Percentiles rank a stretch among this genome's conserved stretches.
Conservation (phyloP, 2,888 invertebrate species). For the Cephus rjabovi region DNA sequence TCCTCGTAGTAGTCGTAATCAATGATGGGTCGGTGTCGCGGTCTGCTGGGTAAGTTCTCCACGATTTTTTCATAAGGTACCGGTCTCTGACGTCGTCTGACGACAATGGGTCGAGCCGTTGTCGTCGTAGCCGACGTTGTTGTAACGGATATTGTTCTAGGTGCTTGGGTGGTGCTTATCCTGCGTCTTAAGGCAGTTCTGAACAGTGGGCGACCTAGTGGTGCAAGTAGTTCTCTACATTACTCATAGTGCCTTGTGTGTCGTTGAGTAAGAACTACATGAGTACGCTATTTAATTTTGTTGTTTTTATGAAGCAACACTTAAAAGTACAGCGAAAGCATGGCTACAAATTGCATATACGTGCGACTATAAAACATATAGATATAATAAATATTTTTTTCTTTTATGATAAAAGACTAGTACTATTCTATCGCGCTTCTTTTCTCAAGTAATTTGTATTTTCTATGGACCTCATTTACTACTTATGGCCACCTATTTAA, state of each 20-base stretch:
- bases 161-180: slow-evolving; percentile 61
- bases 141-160: slow-evolving; percentile 43
- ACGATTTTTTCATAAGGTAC: slow-evolving; percentile 55
- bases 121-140: slow-evolving; percentile 44
- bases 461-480: neutral
- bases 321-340: neutral
- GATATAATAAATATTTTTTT: neutral
- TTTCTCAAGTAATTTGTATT: too few species aligned
- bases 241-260: neutral
- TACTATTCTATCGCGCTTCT: neutral
- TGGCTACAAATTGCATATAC: neutral
- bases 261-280: neutral
- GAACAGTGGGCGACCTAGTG: slow-evolving; percentile 48
- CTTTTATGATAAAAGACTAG: neutral
- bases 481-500: neutral
- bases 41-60: slow-evolving; percentile 21
- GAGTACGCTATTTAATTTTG: neutral
- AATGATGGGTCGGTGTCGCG: slow-evolving; percentile 58
- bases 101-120: slow-evolving; percentile 32
- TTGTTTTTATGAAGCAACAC: neutral
- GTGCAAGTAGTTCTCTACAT: slow-evolving; percentile 9
- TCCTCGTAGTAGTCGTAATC: slow-evolving; percentile 80
- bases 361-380: neutral
- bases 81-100: slow-evolving; percentile 27
- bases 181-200: slow-evolving; percentile 57